These are phyloP conservation scores for Euwallacea fornicatus DNA, from an alignment of 1,140 invertebrate species.

Conservation along the genomic window DNA sequence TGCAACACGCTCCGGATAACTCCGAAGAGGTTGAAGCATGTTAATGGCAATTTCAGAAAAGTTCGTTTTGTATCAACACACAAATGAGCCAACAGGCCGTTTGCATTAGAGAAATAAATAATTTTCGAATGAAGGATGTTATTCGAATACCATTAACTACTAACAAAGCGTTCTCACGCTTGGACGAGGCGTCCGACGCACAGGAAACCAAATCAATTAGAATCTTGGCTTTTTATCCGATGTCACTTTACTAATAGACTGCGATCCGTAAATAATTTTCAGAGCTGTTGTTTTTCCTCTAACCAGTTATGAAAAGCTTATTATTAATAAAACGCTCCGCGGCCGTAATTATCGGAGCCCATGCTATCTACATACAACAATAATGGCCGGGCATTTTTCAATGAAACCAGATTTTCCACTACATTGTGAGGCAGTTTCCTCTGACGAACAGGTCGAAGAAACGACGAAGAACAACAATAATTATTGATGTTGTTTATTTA, in stretches of 20 bases:
- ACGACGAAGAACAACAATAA: conserved; percentile 14
- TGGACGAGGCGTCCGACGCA: background rate
- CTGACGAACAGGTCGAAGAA: conserved; percentile 24
- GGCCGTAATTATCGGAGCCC: conserved; percentile 17
- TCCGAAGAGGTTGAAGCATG: background rate
- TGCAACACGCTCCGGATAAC: conserved; percentile 11
- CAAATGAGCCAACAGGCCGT: too few relatives aligned
- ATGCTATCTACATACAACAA: conserved; percentile 10
- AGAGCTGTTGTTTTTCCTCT: conserved; percentile 21
- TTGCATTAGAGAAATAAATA: too few relatives aligned
- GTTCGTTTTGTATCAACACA: too few relatives aligned
- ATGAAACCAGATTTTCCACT: conserved; percentile 36
- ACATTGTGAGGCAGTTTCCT: conserved; percentile 32
- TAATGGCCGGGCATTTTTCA: conserved; percentile 34
- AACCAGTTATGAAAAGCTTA: conserved; percentile 28
- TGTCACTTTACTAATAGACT: conserved; percentile 36
- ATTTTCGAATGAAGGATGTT: background rate
- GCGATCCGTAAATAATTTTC: conserved; percentile 31
- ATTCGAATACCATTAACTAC: background rate
- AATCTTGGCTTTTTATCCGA: conserved; percentile 21
- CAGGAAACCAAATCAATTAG: conserved; percentile 37
- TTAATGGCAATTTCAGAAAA: too few relatives aligned
- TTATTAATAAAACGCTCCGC: conserved; percentile 22
- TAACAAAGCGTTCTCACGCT: conserved; percentile 32
- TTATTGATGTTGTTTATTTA: conserved; percentile 37